Evolutionary conservation across 2,888 invertebrate genomes (phyloP), one percentile per base, ranked within the genome.

Genomic region (Xylophagus ater): DNA sequence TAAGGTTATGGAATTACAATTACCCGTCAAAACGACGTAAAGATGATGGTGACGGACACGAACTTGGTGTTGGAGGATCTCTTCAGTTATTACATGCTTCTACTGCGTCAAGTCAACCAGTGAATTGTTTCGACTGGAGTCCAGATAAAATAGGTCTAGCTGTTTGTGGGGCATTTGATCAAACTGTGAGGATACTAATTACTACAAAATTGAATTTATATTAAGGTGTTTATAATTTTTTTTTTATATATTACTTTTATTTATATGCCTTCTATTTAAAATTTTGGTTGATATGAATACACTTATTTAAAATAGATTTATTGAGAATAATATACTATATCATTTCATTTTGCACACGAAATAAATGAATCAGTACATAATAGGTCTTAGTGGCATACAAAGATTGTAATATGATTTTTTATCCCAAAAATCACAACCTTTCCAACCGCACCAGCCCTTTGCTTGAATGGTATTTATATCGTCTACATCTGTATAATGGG

Each of bases 381-480:
- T 59, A 6, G 65, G 64, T 14, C 62, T 53, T 50, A 62, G 84
- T 15, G 98, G 97, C 66, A 98, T 71, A 66, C 97, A 97, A 60
- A 98, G 73, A 63, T 98, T 98, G 59, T 97, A 98, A 66, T 92
- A 94, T 41, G 90, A 83, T 55, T 80, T 81, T 63, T 87, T 84
- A 55, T 86, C 82, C 97, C 98, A 99, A 65, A 99, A 99, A 45
- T 85, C 81, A 3, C 78, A 69, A 19, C 76, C 79, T 62, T 98
- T 98, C 98, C 98, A 99, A 1, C 86, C 89, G 60, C 97, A 96
- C 90, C 94, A 94, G 5, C 96, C 94, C 71, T 93, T 86, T 43
- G 68, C 73, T 47, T 79, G 68, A 34, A 88, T 76, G 0, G 70
- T 71, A 21, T 73, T 68, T 34, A 93, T 59, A 54, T 92, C 83